Conservation (phyloP, 2,113 vertebrate species). For the Turdus rufiventris region DNA sequence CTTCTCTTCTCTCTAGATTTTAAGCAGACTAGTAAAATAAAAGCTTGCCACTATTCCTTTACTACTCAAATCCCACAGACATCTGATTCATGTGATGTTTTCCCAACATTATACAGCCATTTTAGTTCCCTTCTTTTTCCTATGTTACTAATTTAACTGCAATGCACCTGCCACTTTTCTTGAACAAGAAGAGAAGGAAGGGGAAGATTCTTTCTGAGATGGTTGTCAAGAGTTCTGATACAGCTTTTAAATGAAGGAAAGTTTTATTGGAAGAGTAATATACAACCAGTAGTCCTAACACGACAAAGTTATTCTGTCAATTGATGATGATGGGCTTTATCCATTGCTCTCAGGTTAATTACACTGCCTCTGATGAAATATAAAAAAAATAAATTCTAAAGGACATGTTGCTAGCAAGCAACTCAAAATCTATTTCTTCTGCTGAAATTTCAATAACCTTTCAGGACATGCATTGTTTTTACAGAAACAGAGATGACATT, state of each 20-base stretch:
- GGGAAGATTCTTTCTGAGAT: not conserved
- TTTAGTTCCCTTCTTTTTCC: not conserved
- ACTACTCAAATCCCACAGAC: not conserved
- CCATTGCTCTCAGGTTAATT: constrained; percentile 67
- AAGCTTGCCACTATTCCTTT: not conserved
- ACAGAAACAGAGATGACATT: constrained; percentile 41
- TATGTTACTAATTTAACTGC: not conserved
- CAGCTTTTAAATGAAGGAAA: not conserved
- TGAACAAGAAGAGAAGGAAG: not conserved
- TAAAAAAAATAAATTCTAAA: constrained; percentile 21
- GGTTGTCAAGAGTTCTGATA: not conserved
- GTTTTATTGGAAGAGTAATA: not conserved
- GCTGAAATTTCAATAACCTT: constrained; percentile 69
- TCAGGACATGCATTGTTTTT: constrained; percentile 45
- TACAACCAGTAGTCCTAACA: not conserved
- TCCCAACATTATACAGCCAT: not conserved
- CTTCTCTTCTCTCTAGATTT: not conserved
- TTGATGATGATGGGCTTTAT: constrained; percentile 59
- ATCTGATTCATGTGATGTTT: not conserved
- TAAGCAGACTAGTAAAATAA: not conserved
- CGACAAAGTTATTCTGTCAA: constrained; percentile 32
- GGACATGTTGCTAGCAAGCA: constrained; percentile 43
- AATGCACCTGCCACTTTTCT: not conserved
- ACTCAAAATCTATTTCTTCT: constrained; percentile 66
- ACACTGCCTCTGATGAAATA: constrained; percentile 62